Base-by-base conservation (phyloP, 2,888 invertebrate genomes). In the Theretra japonica region DNA sequence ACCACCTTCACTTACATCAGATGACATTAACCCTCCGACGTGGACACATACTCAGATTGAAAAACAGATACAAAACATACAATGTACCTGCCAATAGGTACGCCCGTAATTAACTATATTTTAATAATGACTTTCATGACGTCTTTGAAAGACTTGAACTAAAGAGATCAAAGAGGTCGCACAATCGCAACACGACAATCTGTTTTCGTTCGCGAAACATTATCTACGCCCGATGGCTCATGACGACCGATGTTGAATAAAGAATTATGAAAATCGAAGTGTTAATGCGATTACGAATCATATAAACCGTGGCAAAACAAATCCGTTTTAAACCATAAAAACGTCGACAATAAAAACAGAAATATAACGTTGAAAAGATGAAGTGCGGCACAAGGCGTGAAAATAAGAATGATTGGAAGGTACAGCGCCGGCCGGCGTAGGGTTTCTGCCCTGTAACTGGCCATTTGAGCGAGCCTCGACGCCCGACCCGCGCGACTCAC, bases 341-440 rank as follows among this genome's bases (percentile, higher is more conserved):
- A 75, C 76, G 82, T 84, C 80, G 77, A 82, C 83, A 84, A 82
- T 82, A 83, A 86, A 83, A 83, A 79, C 79, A 80, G 80, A 85
- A 85, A 80, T 80, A 79, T 75, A 70, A 81, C 76, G 78, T 81
- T 81, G 77, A 80, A 82, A 84, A 81, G 76, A 82, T 82, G 81
- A 82, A 86, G 82, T 87, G 78, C 81, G 74, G 80, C 80, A 77
- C 79, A 81, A 82, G 81, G 82, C 81, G 83, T 80, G 81, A 86
- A 86, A 88, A 87, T 85, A 87, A 83, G 76, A 86, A 85, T 84
- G 81, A 86, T 84, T 86, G 84, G 80, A 84, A 81, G 82, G 82
- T 82, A 82, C 75, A 80, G 80, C 78, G 77, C 76, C 75, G 76
- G 75, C 76, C 69, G 79, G 88, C 82, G 81, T 87, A 82, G 78